Evolutionary conservation across 2,888 invertebrate genomes (phyloP), one percentile per base, ranked within the genome.

Genomic region (Hybos culiciformis): DNA sequence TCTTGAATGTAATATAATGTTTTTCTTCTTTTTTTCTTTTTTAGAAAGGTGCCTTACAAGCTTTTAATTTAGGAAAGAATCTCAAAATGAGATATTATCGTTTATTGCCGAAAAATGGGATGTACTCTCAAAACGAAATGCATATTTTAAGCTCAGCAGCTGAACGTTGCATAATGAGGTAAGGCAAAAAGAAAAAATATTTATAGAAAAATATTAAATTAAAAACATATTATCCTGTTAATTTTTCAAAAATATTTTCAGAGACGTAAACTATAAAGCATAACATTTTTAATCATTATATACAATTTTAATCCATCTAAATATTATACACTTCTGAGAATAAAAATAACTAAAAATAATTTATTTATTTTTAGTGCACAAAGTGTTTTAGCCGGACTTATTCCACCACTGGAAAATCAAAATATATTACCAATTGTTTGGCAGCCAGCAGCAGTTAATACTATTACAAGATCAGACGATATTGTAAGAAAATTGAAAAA

Each of bases 281-380:
- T n/a, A n/a, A n/a, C n/a, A n/a, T n/a, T n/a, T n/a, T n/a, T n/a
- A n/a, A n/a, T n/a, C n/a, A n/a, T n/a, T n/a, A n/a, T n/a, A n/a
- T n/a, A n/a, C n/a, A n/a, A n/a, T n/a, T n/a, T n/a, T n/a, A n/a
- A n/a, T n/a, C n/a, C n/a, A n/a, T n/a, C n/a, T n/a, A n/a, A n/a
- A n/a, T n/a, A n/a, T n/a, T n/a, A n/a, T n/a, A n/a, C n/a, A n/a
- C n/a, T n/a, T n/a, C n/a, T n/a, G n/a, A n/a, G n/a, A n/a, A n/a
- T n/a, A n/a, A n/a, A n/a, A n/a, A n/a, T n/a, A n/a, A n/a, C n/a
- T n/a, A n/a, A n/a, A n/a, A n/a, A n/a, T n/a, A n/a, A n/a, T n/a
- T n/a, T n/a, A n/a, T n/a, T n/a, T 86, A 81, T n/a, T n/a, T n/a
- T n/a, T n/a, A 91, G 88, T 57, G 91, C 86, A 0, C 79, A 84